Conservation (phyloP, 2,113 vertebrate species). For the Gallinago paraguaiae region DNA sequence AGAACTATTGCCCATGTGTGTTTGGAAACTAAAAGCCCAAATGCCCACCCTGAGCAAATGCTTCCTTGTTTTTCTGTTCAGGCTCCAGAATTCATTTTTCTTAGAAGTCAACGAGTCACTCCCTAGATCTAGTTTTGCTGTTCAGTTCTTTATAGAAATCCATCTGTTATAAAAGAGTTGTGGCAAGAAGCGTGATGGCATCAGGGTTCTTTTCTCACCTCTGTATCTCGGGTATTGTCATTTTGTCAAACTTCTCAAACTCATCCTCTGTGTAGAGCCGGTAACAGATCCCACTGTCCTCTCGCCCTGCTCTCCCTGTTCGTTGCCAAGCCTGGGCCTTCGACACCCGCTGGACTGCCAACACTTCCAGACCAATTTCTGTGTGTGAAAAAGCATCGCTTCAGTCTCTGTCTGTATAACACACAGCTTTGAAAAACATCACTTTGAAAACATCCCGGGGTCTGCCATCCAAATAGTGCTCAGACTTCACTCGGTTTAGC, state of each 20-base stretch:
- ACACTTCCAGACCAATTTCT: constrained; percentile 92
- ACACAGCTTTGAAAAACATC: not conserved
- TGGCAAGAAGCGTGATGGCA: rapidly evolving
- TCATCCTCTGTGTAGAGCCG: constrained; percentile 94
- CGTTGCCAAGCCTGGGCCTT: constrained; percentile 98
- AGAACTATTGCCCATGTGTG: not conserved
- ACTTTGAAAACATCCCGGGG: not conserved
- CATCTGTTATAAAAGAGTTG: not conserved
- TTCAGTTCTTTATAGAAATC: not conserved
- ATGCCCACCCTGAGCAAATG: not conserved
- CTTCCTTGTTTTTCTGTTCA: not conserved
- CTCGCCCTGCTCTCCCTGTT: constrained; percentile 88
- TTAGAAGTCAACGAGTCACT: not conserved
- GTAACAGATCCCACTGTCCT: constrained; percentile 88
- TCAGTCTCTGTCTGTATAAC: not conserved
- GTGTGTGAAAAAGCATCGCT: not conserved
- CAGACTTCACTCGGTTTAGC: not conserved
- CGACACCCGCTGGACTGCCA: constrained; percentile 92
- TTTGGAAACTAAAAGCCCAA: not conserved
- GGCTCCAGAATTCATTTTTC: not conserved
- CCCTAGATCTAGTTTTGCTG: not conserved
- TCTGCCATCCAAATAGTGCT: not conserved
- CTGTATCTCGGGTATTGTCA: constrained; percentile 95
- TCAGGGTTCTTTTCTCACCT: constrained; percentile 76
- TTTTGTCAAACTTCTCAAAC: constrained; percentile 88